A percentile compares a stretch with the other conserved stretches of the same genome.
Conservation (phyloP, 2,797 vertebrate species). For the Aulostomus chinensis region DNA sequence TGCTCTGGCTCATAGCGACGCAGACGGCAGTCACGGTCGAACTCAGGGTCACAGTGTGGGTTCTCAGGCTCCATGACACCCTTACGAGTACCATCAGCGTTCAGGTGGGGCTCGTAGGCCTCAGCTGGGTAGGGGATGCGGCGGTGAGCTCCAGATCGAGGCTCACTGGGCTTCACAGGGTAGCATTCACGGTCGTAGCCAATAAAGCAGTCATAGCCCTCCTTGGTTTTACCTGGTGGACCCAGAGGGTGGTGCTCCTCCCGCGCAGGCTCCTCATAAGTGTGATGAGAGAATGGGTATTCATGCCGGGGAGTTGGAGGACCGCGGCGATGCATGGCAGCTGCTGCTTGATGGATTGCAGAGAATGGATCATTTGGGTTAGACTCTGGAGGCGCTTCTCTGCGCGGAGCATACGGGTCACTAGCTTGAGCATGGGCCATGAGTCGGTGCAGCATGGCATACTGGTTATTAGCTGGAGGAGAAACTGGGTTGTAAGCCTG, state of each 20-base stretch:
- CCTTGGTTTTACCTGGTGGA: conserved; percentile 83
- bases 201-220: conserved; percentile 83
- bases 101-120: conserved; percentile 78
- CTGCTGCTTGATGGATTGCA: conserved; percentile 41
- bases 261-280: conserved; percentile 50
- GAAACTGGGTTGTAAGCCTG: conserved; percentile 41
- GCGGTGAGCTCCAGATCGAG: conserved; percentile 54
- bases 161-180: conserved; percentile 61
- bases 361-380: conserved; percentile 65
- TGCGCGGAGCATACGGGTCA: conserved; percentile 51
- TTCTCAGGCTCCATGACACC: conserved; percentile 78
- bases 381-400: conserved; percentile 46
- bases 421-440: conserved; percentile 49
- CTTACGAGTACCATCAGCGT: conserved; percentile 62
- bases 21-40: conserved; percentile 79
- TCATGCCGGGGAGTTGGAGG: conserved; percentile 50
- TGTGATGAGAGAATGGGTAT: conserved; percentile 46
- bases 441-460: conserved; percentile 43
- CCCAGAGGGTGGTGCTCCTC: conserved; percentile 75
- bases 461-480: conserved; percentile 48
- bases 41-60: conserved; percentile 83
- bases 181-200: conserved; percentile 81
- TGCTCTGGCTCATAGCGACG: conserved; percentile 68
- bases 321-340: conserved; percentile 57
- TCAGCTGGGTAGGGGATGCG: conserved; percentile 55